Evolutionary conservation across 1,140 invertebrate species (phyloP).

Genomic region (Rhyacophila brunnea): DNA sequence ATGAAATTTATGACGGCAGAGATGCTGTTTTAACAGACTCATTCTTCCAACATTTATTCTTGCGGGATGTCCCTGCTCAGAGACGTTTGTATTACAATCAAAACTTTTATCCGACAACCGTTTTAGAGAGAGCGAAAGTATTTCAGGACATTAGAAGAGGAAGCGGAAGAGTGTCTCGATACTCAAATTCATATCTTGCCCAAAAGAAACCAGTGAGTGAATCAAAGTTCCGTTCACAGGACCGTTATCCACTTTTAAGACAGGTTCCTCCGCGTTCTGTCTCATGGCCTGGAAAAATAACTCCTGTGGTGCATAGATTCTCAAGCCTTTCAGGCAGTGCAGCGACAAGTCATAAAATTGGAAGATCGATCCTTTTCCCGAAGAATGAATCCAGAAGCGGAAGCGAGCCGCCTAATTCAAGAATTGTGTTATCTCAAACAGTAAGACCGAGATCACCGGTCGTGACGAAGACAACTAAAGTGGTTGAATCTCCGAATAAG

Average conservation of each 20-base stretch:
- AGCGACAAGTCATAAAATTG: conserved; percentile 34
- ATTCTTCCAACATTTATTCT: conserved; percentile 71
- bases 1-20: conserved; percentile 56
- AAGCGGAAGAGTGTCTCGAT: conserved; percentile 56
- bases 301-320: conserved; percentile 40
- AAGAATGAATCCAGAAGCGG: conserved; percentile 47
- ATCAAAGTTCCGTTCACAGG: conserved; percentile 69
- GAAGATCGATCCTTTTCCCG: conserved; percentile 33
- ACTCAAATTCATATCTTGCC: conserved; percentile 62
- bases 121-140: conserved; percentile 63
- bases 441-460: conserved; percentile 46
- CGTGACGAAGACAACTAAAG: conserved; percentile 28
- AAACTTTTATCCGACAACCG: conserved; percentile 51
- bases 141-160: conserved; percentile 55
- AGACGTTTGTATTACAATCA: conserved; percentile 18
- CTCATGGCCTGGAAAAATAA: conserved; percentile 52
- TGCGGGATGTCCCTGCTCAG: conserved; percentile 48
- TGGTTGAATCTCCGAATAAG: conserved; percentile 31
- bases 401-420: conserved; percentile 54
- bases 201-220: conserved; percentile 69
- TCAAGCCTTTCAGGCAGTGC: conserved; percentile 40
- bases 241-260: conserved; percentile 49
- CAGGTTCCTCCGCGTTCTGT: conserved; percentile 44
- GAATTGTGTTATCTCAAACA: conserved; percentile 52
- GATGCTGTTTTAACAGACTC: conserved; percentile 59